Percentiles rank a stretch among this genome's conserved stretches.
Conservation (phyloP, 35 echinoderm and acorn worm genomes). For the Apostichopus parvimensis region DNA sequence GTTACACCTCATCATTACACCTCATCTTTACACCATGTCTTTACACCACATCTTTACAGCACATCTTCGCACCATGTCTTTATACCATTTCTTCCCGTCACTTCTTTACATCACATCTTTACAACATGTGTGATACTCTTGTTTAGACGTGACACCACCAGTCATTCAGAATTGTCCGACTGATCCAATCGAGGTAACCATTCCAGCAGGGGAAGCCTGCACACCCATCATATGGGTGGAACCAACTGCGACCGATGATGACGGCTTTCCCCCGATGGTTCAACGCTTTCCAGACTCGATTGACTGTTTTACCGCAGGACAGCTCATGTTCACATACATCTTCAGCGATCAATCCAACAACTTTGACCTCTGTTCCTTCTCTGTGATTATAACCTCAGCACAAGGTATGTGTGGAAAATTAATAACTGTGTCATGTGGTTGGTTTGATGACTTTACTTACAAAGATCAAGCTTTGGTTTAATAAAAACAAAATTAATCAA, state of each 20-base stretch:
- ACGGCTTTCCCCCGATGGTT: conserved; percentile 15
- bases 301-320: conserved; percentile 4
- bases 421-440: too few relatives aligned
- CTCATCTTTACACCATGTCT: too few relatives aligned
- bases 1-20: too few relatives aligned
- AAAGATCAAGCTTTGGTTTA: too few relatives aligned
- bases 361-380: conserved; percentile 24
- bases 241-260: conserved; percentile 32
- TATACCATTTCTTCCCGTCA: too few relatives aligned
- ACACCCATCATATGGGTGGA: conserved; percentile 19
- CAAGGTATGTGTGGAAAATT: background rate
- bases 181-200: background rate
- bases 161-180: conserved; percentile 21
- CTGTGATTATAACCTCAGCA: background rate
- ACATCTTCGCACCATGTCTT: too few relatives aligned
- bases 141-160: conserved; percentile 22
- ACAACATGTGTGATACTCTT: background rate
- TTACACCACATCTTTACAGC: too few relatives aligned
- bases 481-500: too few relatives aligned
- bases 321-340: conserved; percentile 25
- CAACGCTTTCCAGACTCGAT: background rate
- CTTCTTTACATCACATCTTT: too few relatives aligned
- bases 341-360: conserved; percentile 15
- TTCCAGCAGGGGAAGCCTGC: conserved; percentile 1
- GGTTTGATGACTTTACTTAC: too few relatives aligned